A percentile compares a stretch with the other conserved stretches of the same genome.
Evolutionary conservation across 2,797 vertebrate species (phyloP).

Genomic region (Triplophysa yarkandensis): DNA sequence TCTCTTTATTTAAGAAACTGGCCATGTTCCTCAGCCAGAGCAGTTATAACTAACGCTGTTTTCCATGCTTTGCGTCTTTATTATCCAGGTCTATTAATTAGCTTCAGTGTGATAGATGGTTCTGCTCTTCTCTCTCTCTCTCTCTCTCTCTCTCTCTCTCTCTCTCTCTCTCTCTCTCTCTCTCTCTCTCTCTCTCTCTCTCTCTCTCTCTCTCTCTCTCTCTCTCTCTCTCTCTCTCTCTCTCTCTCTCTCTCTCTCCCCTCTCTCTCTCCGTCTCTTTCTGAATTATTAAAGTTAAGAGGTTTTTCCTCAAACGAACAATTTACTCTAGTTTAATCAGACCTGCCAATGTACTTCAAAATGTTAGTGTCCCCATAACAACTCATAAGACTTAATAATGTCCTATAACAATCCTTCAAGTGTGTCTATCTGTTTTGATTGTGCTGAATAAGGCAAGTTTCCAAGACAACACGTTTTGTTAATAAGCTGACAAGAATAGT

Average conservation of each 20-base stretch:
- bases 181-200: conserved; percentile 1
- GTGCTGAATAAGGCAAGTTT: too few relatives aligned
- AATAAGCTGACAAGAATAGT: too few relatives aligned
- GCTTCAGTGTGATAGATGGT: conserved; percentile 43
- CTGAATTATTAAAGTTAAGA: conserved; percentile 47
- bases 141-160: conserved; percentile 11
- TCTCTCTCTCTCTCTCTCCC: neutral
- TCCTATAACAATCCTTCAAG: too few relatives aligned
- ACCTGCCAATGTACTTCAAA: conserved; percentile 4
- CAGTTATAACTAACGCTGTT: conserved; percentile 24
- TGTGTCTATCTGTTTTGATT: too few relatives aligned
- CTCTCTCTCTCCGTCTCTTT: too few relatives aligned
- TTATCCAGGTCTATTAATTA: conserved; percentile 54
- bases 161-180: conserved; percentile 2
- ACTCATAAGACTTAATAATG: neutral
- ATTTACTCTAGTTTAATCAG: conserved; percentile 53
- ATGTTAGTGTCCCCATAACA: neutral
- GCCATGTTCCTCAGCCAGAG: neutral
- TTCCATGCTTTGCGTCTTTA: conserved; percentile 31
- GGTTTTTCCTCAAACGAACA: conserved; percentile 43
- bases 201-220: conserved; percentile 9
- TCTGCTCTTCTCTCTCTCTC: conserved; percentile 13
- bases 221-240: conserved; percentile 18
- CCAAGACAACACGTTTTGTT: too few relatives aligned
- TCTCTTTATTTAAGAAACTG: conserved; percentile 9